A percentile compares a stretch with the other conserved stretches of the same genome.
phyloP scores from a whole-genome alignment of 2,888 invertebrate species.

The Tipula lateralis region DNA sequence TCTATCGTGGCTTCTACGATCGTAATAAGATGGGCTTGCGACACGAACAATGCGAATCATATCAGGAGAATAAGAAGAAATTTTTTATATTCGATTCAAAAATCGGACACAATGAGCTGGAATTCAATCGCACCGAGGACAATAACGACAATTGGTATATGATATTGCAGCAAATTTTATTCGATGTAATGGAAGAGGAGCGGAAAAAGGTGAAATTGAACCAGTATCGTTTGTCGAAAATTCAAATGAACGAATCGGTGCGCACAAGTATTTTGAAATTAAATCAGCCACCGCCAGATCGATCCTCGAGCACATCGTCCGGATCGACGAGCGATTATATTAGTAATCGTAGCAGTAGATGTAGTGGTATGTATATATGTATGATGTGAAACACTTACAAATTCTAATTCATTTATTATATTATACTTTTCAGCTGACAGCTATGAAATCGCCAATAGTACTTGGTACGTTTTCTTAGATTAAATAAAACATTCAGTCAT shows the following conservation, averaged over 20 bases:
- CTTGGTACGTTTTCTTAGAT: slow-evolving; percentile 4
- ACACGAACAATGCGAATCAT: neutral
- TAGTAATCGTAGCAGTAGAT: neutral
- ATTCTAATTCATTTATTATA: neutral
- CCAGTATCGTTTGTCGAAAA: neutral
- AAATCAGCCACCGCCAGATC: neutral
- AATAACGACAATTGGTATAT: neutral
- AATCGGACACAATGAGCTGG: neutral
- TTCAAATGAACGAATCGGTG: neutral
- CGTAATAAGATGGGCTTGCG: neutral
- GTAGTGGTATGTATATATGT: slow-evolving; percentile 20
- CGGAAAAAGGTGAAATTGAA: neutral
- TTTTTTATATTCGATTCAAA: neutral
- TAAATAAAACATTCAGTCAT: neutral
- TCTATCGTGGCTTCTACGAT: neutral
- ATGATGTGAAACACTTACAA: too few species aligned
- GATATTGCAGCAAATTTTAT: neutral
- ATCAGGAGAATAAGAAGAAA: slow-evolving; percentile 19
- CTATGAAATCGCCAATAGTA: slow-evolving; percentile 3
- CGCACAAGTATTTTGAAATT: neutral
- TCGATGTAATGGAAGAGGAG: neutral
- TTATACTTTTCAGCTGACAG: neutral
- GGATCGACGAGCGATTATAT: neutral
- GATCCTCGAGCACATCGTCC: neutral
- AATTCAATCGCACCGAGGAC: slow-evolving; percentile 12